Percentiles rank a stretch among this genome's conserved stretches.
These are phyloP conservation scores for Enteromius viviparus DNA, from an alignment of 2,797 vertebrate species.

Conservation along the genomic window DNA sequence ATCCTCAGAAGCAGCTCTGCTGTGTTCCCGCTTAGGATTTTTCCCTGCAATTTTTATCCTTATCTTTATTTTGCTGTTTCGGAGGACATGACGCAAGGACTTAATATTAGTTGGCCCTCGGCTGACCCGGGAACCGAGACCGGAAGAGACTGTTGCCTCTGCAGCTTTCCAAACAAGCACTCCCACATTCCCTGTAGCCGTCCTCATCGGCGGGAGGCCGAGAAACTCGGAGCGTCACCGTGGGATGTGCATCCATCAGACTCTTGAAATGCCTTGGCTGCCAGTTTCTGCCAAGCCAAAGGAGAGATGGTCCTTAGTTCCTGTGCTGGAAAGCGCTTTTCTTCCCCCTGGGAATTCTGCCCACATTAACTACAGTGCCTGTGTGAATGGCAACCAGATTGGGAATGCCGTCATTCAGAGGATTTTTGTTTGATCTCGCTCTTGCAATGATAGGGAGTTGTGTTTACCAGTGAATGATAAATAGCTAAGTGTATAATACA, in stretches of 20 bases:
- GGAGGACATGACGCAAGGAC: slow-evolving; percentile 24
- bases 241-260: slow-evolving; percentile 37
- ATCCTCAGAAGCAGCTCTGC: not conserved
- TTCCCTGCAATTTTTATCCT: slow-evolving; percentile 20
- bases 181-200: slow-evolving; percentile 32
- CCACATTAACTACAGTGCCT: not conserved
- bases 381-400: slow-evolving; percentile 19
- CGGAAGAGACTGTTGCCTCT: slow-evolving; percentile 38
- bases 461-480: slow-evolving; percentile 21
- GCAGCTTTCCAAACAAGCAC: slow-evolving; percentile 41
- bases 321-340: not conserved
- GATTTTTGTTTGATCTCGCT: slow-evolving; percentile 23
- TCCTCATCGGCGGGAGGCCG: slow-evolving; percentile 14
- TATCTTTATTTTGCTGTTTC: slow-evolving; percentile 39
- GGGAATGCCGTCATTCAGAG: not conserved
- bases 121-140: slow-evolving; percentile 28
- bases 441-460: not conserved
- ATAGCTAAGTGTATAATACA: not conserved
- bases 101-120: slow-evolving; percentile 39
- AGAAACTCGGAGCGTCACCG: slow-evolving; percentile 14
- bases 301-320: slow-evolving; percentile 7
- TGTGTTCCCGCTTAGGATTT: not conserved
- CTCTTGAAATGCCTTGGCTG: slow-evolving; percentile 28
- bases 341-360: slow-evolving; percentile 15
- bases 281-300: not conserved